Evolutionary conservation across 2,797 vertebrate genomes (phyloP).

Genomic region (Acrocephalus scirpaceus): DNA sequence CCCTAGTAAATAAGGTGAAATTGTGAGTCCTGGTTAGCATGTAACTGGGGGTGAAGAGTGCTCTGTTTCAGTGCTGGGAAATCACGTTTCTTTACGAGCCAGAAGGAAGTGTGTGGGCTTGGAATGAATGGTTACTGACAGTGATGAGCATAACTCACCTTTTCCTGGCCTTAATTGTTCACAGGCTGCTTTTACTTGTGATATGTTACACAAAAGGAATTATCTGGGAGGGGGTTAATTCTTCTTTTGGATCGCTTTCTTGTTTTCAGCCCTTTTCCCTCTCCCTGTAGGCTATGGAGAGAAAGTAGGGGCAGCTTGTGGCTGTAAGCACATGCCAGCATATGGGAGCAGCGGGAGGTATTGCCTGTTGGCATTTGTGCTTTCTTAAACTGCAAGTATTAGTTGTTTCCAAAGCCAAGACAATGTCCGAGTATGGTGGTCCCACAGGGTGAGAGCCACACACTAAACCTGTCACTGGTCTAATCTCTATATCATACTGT

Average conservation of each 20-base stretch:
- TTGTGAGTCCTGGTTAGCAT: neutral
- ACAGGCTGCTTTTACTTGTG: neutral
- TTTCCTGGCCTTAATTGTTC: neutral
- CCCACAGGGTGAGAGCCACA: neutral
- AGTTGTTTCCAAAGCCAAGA: neutral
- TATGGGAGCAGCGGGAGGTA: neutral
- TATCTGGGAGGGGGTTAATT: neutral
- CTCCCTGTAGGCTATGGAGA: neutral
- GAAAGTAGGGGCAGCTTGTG: neutral
- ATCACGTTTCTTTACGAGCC: rapidly evolving
- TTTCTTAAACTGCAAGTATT: neutral
- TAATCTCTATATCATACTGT: neutral
- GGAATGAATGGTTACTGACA: neutral
- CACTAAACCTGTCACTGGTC: neutral
- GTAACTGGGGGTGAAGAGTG: neutral
- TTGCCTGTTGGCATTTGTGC: neutral
- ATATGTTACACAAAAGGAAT: neutral
- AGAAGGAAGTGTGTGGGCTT: neutral
- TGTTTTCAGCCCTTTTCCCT: neutral
- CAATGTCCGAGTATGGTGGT: rapidly evolving
- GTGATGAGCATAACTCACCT: neutral
- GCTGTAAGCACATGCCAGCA: neutral
- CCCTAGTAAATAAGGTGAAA: neutral
- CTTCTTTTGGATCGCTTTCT: neutral
- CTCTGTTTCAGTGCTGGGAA: neutral